These are phyloP conservation scores for Corynorhinus townsendii DNA, from an alignment of 2,113 vertebrate species.

Conservation along the genomic window DNA sequence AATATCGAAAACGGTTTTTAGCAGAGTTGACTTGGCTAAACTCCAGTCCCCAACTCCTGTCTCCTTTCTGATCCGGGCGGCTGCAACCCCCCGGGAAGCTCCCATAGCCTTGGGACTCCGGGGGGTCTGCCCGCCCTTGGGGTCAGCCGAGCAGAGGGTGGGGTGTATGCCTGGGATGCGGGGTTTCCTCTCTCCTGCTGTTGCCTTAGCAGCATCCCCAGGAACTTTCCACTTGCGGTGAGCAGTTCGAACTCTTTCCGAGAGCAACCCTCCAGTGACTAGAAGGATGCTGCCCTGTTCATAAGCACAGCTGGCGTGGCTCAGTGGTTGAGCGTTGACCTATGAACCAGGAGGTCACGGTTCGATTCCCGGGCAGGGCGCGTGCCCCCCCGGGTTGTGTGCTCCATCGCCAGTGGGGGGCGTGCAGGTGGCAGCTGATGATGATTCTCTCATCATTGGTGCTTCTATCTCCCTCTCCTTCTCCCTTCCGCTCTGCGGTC, in stretches of 20 bases:
- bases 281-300: too few species aligned
- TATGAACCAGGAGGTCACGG: too few species aligned
- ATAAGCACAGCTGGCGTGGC: too few species aligned
- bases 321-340: too few species aligned
- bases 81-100: background rate
- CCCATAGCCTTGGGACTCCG: background rate
- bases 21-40: background rate
- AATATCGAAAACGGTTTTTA: background rate
- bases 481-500: too few species aligned
- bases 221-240: background rate
- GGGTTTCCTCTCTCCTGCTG: background rate
- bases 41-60: background rate
- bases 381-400: too few species aligned
- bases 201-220: background rate
- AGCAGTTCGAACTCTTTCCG: background rate
- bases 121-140: background rate
- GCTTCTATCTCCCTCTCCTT: too few species aligned
- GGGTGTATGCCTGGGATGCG: background rate
- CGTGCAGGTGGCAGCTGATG: too few species aligned
- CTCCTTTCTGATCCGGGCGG: background rate
- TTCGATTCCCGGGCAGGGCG: too few species aligned
- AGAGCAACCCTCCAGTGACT: too few species aligned
- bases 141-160: background rate
- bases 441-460: too few species aligned
- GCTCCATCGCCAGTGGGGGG: too few species aligned